phyloP scores from a whole-genome alignment of 1,140 invertebrate genomes.

The Macrotrachela quadricornifera region DNA sequence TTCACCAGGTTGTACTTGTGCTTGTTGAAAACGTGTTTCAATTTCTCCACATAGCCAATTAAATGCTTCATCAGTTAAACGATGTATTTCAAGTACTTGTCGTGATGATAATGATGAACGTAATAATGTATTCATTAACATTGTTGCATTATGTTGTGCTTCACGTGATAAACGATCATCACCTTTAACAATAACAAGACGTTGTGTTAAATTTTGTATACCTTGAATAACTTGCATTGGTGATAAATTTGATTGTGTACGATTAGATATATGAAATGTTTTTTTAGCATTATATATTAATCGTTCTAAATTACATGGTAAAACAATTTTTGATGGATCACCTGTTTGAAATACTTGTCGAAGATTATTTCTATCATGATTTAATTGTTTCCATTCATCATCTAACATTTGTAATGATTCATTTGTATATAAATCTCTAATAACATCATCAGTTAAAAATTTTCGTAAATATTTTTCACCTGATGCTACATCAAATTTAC shows the following conservation, averaged over 20 bases:
- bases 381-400: slow-evolving; percentile 78
- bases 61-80: slow-evolving; percentile 79
- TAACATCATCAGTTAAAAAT: slow-evolving; percentile 78
- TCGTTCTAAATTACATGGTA: slow-evolving; percentile 86
- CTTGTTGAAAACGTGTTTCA: slow-evolving; percentile 88
- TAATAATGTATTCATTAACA: slow-evolving; percentile 84
- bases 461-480: slow-evolving; percentile 51
- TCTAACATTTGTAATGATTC: slow-evolving; percentile 69
- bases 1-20: slow-evolving; percentile 69
- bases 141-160: slow-evolving; percentile 91
- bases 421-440: slow-evolving; percentile 72
- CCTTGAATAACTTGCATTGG: slow-evolving; percentile 69
- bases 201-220: slow-evolving; percentile 21
- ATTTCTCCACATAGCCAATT: slow-evolving; percentile 99
- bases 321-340: slow-evolving; percentile 45
- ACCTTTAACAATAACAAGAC: slow-evolving; percentile 48
- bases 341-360: slow-evolving; percentile 46
- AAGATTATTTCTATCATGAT: slow-evolving; percentile 58
- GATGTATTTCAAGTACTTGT: slow-evolving; percentile 80
- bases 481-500: slow-evolving; percentile 75
- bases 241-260: slow-evolving; percentile 72
- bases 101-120: slow-evolving; percentile 64
- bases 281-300: slow-evolving; percentile 99
- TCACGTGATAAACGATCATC: slow-evolving; percentile 78
- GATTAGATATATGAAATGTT: slow-evolving; percentile 90